Evolutionary conservation across 2,113 vertebrate species (phyloP).

Genomic region (Grallaria varia): DNA sequence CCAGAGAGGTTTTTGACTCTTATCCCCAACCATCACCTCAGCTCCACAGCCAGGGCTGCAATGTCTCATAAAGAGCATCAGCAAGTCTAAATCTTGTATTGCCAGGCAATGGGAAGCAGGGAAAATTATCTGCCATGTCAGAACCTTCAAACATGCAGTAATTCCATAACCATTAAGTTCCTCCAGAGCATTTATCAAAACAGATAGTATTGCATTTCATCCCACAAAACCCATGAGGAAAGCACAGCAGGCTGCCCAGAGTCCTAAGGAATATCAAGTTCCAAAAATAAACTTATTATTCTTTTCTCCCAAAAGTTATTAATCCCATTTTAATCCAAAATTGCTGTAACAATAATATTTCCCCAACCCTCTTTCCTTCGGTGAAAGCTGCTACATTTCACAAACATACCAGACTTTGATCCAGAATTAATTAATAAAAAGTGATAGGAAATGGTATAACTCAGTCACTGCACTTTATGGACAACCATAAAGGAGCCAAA

Average conservation of each 20-base stretch:
- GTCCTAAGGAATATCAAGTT: background rate
- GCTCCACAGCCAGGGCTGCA: background rate
- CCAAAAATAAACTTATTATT: background rate
- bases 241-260: background rate
- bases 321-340: background rate
- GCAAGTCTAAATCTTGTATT: background rate
- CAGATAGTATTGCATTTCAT: background rate
- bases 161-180: background rate
- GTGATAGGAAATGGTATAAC: background rate
- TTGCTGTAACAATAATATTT: background rate
- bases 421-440: constrained; percentile 1
- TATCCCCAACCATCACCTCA: background rate
- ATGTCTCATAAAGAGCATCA: background rate
- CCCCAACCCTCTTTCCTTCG: background rate
- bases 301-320: background rate
- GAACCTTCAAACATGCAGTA: background rate
- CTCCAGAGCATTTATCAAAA: background rate
- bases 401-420: background rate
- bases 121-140: background rate
- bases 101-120: background rate
- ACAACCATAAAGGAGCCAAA: background rate
- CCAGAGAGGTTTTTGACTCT: constrained; percentile 7
- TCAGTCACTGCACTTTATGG: background rate
- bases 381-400: background rate
- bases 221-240: background rate